Evolutionary conservation across 2,113 vertebrate species (phyloP), one percentile per base, ranked within the genome.

Genomic region (Enhydra lutris): DNA sequence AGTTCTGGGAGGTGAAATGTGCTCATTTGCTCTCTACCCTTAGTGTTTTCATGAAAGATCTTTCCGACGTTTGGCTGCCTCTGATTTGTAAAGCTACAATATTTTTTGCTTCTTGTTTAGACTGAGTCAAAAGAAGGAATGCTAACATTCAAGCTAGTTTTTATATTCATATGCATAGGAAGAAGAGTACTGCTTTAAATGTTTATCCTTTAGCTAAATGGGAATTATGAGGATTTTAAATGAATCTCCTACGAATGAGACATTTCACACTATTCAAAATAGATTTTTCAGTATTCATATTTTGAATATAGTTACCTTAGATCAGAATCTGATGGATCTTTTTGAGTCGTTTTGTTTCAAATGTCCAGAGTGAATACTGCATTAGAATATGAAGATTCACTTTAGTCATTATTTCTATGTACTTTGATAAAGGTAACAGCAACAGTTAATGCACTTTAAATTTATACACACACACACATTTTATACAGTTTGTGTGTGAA

Each of bases 1-100:
- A 12, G 39, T 1, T 0, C 36, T 10, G 0, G 23, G 3, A 36
- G 1, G 3, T n/a, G 59, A 29, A 26, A 7, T 0, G 52, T 55
- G 0, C 1, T 94, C 67, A 7, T 12, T 39, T 59, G 9, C 4
- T 21, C 0, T 0, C 59, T 24, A 20, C 0, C 14, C 8, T 1
- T 6, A 9, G 1, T 14, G 0, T 7, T 89, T 84, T 83, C 20
- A 9, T 29, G 36, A 69, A 86, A 26, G 31, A 1, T 0, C 21
- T 3, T 67, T 50, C 18, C 11, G 3, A 9, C 1, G 3, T 10
- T 69, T 69, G 55, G 50, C 36, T 86, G 55, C 11, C 4, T 59
- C 26, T 52, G 59, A 95, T 29, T 34, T 0, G 0, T 45, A n/a
- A 6, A 2, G 1, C 69, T 0, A 31, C 55, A 61, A 0, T 47